Conservation (phyloP, 2,888 invertebrate species). For the Cephus rjabovi region DNA sequence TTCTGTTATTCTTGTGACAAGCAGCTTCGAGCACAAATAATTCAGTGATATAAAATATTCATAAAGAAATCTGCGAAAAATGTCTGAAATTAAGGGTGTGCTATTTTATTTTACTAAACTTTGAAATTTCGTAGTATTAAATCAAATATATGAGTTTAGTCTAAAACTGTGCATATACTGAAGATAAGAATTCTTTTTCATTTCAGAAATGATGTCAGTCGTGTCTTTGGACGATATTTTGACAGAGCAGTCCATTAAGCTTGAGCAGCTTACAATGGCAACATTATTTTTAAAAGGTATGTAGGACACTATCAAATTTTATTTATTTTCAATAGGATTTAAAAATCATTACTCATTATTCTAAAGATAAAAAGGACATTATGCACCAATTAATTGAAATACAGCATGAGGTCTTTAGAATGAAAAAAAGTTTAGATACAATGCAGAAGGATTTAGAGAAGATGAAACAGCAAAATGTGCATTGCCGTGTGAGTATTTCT, state of each 20-base stretch:
- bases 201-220: conserved; percentile 15
- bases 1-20: neutral
- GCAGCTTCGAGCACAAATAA: neutral
- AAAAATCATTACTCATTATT: neutral
- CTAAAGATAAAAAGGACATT: conserved; percentile 38
- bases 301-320: conserved; percentile 6
- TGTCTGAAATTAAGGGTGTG: neutral
- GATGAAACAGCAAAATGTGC: conserved; percentile 35
- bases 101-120: neutral
- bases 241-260: conserved; percentile 28
- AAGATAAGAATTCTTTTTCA: neutral
- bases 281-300: conserved; percentile 43
- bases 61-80: neutral
- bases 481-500: conserved; percentile 35
- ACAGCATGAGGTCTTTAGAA: conserved; percentile 20
- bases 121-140: neutral
- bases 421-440: conserved; percentile 26
- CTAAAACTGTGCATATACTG: neutral
- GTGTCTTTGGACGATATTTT: conserved; percentile 37
- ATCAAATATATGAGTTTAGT: neutral
- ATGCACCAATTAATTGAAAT: conserved; percentile 35
- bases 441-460: conserved; percentile 32
- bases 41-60: neutral
- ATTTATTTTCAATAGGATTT: neutral
- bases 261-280: conserved; percentile 36